phyloP scores from a whole-genome alignment of 2,888 invertebrate genomes.

The Agriopis aurantiaria region DNA sequence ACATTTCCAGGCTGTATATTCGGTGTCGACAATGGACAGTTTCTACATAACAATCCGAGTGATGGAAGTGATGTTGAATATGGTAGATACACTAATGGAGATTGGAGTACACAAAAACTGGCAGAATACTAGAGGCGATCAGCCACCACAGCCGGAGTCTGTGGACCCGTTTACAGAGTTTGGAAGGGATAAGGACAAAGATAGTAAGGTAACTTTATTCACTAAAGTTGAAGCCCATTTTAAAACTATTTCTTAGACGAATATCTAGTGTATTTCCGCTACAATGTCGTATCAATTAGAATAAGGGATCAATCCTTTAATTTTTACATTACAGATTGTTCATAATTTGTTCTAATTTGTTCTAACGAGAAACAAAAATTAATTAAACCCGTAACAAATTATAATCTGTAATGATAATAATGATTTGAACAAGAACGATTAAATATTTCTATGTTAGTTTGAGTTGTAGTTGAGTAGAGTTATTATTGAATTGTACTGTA shows the following conservation, averaged over 20 bases:
- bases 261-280: background rate
- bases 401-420: no score
- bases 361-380: no score
- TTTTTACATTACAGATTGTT: no score
- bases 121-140: constrained; percentile 73
- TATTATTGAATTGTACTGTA: no score
- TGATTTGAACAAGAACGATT: no score
- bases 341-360: no score
- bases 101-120: constrained; percentile 92
- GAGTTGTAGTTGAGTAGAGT: no score
- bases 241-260: no score
- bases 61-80: constrained; percentile 96
- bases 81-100: constrained; percentile 96
- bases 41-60: constrained; percentile 94
- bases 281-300: background rate
- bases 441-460: no score
- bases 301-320: no score
- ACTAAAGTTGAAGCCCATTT: no score
- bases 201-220: constrained; percentile 65
- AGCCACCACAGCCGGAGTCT: constrained; percentile 63
- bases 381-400: no score
- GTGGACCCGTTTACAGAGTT: constrained; percentile 74
- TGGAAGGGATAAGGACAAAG: constrained; percentile 78
- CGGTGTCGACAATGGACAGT: constrained; percentile 94
- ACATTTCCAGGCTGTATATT: constrained; percentile 92